These are phyloP conservation scores for Linnaemya vulpina DNA, from an alignment of 2,888 invertebrate species.

Conservation along the genomic window DNA sequence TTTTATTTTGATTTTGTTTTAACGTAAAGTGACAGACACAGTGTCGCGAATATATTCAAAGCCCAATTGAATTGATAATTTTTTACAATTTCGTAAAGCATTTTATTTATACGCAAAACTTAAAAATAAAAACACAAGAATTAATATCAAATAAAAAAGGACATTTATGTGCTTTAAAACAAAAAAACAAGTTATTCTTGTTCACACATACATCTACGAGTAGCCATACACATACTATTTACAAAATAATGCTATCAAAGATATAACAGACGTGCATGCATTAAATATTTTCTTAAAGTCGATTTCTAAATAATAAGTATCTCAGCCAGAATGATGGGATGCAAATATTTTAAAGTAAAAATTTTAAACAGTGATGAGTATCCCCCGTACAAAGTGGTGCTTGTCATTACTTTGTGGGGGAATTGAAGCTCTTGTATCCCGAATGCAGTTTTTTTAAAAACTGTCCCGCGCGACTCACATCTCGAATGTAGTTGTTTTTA, in stretches of 20 bases:
- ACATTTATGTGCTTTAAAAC: constrained; percentile 64
- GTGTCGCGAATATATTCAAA: constrained; percentile 67
- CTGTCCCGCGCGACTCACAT: too few relatives aligned
- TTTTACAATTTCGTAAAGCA: constrained; percentile 51
- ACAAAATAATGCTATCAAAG: background rate
- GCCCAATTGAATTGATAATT: constrained; percentile 51
- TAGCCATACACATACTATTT: background rate
- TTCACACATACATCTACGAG: background rate
- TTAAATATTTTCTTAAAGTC: background rate
- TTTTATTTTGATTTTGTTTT: constrained; percentile 28
- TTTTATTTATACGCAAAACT: constrained; percentile 64
- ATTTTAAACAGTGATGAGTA: too few relatives aligned
- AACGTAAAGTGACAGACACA: constrained; percentile 54
- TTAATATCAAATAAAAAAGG: constrained; percentile 24
- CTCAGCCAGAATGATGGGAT: too few relatives aligned
- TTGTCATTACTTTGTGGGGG: too few relatives aligned
- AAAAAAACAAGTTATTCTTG: constrained; percentile 3
- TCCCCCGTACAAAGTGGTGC: too few relatives aligned
- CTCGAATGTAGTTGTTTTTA: too few relatives aligned
- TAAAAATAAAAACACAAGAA: constrained; percentile 35
- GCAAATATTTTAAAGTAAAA: too few relatives aligned
- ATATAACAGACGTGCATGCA: background rate
- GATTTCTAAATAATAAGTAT: background rate
- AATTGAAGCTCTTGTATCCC: too few relatives aligned
- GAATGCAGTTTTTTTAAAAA: too few relatives aligned